These are phyloP conservation scores for Agapostemon virescens DNA, from an alignment of 2,888 invertebrate genomes.

Conservation along the genomic window DNA sequence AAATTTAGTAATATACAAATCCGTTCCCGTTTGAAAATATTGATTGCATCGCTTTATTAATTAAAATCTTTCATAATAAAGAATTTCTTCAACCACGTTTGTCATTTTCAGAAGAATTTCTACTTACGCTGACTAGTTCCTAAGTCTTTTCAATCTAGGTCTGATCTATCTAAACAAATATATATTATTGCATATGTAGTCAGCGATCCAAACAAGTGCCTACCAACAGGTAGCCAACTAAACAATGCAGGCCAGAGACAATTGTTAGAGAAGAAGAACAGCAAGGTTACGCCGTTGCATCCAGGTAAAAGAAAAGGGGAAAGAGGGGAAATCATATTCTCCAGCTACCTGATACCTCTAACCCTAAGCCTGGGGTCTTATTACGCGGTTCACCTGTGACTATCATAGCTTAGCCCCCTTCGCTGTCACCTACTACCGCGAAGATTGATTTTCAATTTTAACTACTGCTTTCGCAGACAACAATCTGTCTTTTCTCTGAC, in stretches of 20 bases:
- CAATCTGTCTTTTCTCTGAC: neutral
- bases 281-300: neutral
- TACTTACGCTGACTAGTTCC: no score
- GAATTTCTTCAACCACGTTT: no score
- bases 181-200: no score
- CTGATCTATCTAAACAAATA: no score
- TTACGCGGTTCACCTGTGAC: constrained; percentile 55
- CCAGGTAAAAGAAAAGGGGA: constrained; percentile 41
- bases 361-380: constrained; percentile 57
- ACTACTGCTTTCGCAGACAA: neutral
- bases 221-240: neutral
- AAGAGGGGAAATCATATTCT: constrained; percentile 57
- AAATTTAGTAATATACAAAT: no score
- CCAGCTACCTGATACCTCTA: constrained; percentile 69
- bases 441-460: neutral
- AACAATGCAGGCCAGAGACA: neutral
- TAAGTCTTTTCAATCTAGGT: no score
- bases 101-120: no score
- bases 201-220: neutral
- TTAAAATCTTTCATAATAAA: no score
- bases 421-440: neutral
- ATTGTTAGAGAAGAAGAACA: neutral
- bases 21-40: no score
- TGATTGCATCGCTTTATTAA: no score
- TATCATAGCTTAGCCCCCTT: constrained; percentile 10